A percentile compares a stretch with the other conserved stretches of the same genome.
Evolutionary conservation across 2,113 vertebrate genomes (phyloP).

Genomic region (Phylloscopus whistleri): DNA sequence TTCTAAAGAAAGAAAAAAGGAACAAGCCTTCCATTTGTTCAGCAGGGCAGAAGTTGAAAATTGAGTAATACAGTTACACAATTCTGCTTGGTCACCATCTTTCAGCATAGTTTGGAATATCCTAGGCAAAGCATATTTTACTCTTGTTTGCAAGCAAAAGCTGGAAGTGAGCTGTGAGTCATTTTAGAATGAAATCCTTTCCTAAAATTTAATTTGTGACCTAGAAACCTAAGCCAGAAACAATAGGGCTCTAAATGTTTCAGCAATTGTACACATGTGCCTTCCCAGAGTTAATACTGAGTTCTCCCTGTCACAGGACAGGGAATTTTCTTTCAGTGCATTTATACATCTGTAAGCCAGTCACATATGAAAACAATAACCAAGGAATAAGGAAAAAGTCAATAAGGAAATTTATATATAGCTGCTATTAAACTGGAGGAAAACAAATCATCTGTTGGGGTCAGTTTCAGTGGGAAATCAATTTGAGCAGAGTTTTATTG

Average conservation of each 20-base stretch:
- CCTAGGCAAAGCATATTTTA: not conserved
- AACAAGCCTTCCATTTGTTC: not conserved
- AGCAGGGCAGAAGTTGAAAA: not conserved
- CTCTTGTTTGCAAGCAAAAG: not conserved
- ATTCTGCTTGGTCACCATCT: not conserved
- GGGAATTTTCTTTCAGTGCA: not conserved
- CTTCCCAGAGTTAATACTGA: not conserved
- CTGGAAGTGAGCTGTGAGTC: not conserved
- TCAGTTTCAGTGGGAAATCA: slow-evolving; percentile 51
- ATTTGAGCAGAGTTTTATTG: slow-evolving; percentile 41
- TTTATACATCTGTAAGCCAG: not conserved
- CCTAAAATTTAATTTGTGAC: slow-evolving; percentile 7
- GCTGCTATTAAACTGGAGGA: slow-evolving; percentile 49
- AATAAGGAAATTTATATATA: slow-evolving; percentile 60
- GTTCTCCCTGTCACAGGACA: not conserved
- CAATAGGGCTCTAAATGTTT: not conserved
- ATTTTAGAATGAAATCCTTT: slow-evolving; percentile 2
- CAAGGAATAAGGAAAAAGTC: slow-evolving; percentile 36
- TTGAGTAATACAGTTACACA: not conserved
- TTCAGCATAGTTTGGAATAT: not conserved
- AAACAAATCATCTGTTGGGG: slow-evolving; percentile 46
- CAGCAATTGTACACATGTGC: not conserved
- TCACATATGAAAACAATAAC: slow-evolving; percentile 60
- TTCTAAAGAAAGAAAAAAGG: not conserved
- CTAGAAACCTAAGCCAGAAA: not conserved